Percentiles rank a stretch among this genome's conserved stretches.
phyloP scores from a whole-genome alignment of 2,888 invertebrate species.

The Catocala sponsa region DNA sequence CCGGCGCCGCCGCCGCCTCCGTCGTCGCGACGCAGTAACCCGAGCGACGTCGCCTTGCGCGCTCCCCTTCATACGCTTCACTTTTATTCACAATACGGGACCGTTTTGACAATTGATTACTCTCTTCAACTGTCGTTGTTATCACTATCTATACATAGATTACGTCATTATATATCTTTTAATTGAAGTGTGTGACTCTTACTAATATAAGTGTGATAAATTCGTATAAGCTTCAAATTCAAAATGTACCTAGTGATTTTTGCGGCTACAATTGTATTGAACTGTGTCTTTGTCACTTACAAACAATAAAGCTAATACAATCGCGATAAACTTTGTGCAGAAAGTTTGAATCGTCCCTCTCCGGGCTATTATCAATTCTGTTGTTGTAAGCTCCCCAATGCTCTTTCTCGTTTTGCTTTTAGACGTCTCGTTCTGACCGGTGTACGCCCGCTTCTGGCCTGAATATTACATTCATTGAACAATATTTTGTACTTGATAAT shows the following conservation, averaged over 20 bases:
- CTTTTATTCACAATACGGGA: constrained; percentile 62
- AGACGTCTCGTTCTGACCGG: constrained; percentile 55
- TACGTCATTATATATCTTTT: constrained; percentile 1
- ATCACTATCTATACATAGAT: constrained; percentile 11
- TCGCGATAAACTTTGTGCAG: constrained; percentile 33
- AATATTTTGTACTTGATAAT: constrained; percentile 56
- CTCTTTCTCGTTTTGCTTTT: constrained; percentile 54
- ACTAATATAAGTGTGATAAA: constrained; percentile 26
- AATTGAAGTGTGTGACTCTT: constrained; percentile 37
- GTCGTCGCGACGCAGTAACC: constrained; percentile 85
- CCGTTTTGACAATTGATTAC: constrained; percentile 65
- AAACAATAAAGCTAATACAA: constrained; percentile 29
- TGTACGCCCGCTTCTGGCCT: constrained; percentile 51
- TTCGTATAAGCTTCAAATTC: constrained; percentile 23
- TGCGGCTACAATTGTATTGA: constrained; percentile 29
- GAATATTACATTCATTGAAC: constrained; percentile 67
- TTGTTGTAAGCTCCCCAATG: constrained; percentile 58
- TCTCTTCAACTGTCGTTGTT: constrained; percentile 39
- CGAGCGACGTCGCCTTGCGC: constrained; percentile 83
- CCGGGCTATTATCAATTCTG: constrained; percentile 55
- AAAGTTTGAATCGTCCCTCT: constrained; percentile 46
- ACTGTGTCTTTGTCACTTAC: constrained; percentile 26
- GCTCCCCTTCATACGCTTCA: constrained; percentile 72
- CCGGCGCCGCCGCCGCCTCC: constrained; percentile 83
- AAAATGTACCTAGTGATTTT: constrained; percentile 15